Conservation (phyloP, 2,113 vertebrate genomes). For the Mesoclemmys tuberculata region DNA sequence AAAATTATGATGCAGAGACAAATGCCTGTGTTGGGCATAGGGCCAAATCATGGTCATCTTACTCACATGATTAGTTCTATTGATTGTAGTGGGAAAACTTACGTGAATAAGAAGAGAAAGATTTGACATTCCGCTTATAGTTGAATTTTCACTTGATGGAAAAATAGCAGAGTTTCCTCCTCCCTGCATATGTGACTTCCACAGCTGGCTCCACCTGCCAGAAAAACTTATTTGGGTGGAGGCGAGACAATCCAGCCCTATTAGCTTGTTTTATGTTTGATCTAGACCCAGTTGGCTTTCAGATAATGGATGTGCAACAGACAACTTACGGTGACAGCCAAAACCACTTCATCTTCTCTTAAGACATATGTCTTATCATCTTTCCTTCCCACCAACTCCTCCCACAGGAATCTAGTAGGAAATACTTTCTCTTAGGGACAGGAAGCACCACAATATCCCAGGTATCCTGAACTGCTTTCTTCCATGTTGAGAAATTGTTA, state of each 20-base stretch:
- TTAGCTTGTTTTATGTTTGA: not conserved
- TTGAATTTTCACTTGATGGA: not conserved
- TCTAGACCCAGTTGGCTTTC: not conserved
- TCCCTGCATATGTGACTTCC: not conserved
- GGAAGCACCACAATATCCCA: not conserved
- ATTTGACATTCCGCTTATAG: not conserved
- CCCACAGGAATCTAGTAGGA: not conserved
- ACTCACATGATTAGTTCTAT: not conserved
- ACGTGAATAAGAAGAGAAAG: not conserved
- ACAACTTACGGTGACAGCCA: not conserved
- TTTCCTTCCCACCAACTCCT: not conserved
- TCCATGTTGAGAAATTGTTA: not conserved
- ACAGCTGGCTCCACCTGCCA: not conserved
- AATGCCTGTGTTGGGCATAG: rapidly evolving
- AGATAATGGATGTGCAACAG: not conserved
- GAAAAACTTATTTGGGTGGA: not conserved
- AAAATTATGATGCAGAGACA: rapidly evolving
- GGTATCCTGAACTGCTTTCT: not conserved
- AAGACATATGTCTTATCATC: not conserved
- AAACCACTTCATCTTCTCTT: not conserved
- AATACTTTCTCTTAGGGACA: not conserved
- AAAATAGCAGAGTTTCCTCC: not conserved
- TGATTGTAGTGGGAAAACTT: not conserved
- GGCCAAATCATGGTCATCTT: rapidly evolving
- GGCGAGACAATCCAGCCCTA: not conserved